These are phyloP conservation scores for Zootermopsis nevadensis DNA, from an alignment of 2,888 invertebrate species.

Conservation along the genomic window DNA sequence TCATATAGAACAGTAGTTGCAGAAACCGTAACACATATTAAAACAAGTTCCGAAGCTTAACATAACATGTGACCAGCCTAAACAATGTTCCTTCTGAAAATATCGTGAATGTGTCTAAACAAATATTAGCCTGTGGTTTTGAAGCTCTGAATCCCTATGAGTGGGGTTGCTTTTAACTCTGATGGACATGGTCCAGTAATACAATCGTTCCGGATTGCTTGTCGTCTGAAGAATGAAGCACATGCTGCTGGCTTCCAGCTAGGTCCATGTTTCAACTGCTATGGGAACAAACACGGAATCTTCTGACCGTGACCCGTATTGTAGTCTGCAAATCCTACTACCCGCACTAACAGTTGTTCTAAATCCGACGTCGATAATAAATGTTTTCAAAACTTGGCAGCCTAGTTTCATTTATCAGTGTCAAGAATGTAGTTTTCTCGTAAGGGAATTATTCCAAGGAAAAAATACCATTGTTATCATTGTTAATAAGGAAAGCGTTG, in stretches of 20 bases:
- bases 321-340: constrained; percentile 5
- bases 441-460: neutral
- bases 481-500: neutral
- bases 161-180: neutral
- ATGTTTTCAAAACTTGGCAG: neutral
- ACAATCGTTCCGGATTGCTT: constrained; percentile 7
- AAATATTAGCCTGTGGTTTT: neutral
- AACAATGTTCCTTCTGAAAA: neutral
- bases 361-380: neutral
- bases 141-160: neutral
- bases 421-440: neutral
- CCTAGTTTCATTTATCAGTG: neutral
- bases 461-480: neutral
- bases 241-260: neutral
- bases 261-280: neutral
- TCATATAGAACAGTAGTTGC: too few species aligned
- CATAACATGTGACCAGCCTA: too few species aligned
- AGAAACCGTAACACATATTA: too few species aligned
- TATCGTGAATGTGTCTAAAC: neutral
- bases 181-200: constrained; percentile 3
- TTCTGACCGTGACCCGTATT: neutral
- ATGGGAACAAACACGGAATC: neutral
- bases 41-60: too few species aligned
- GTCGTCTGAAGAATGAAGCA: constrained; percentile 16
- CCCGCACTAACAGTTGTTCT: neutral